phyloP scores from a whole-genome alignment of 2,888 invertebrate genomes.

The Lepidonotus clava region DNA sequence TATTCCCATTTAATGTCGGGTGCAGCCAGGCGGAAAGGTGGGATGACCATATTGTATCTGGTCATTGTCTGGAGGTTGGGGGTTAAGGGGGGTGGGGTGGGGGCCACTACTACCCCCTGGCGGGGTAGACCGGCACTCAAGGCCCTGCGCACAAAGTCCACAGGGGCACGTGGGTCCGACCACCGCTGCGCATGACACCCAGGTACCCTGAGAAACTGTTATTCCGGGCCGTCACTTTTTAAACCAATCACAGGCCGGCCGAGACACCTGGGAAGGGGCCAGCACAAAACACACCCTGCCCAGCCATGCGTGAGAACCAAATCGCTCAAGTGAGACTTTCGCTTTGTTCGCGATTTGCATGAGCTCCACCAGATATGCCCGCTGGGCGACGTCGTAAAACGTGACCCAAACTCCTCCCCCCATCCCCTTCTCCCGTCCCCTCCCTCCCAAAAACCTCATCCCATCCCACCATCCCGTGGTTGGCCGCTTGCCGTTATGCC shows the following conservation, averaged over 20 bases:
- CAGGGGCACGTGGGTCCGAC: constrained; percentile 19
- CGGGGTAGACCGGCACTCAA: constrained; percentile 10
- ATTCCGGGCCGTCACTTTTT: background rate
- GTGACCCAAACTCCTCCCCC: background rate
- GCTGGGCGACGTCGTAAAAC: constrained; percentile 17
- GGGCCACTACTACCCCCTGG: background rate
- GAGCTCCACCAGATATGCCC: constrained; percentile 38
- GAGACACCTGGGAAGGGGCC: constrained; percentile 11
- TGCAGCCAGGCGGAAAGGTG: background rate
- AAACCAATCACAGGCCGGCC: constrained; percentile 11
- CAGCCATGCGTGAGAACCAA: constrained; percentile 37
- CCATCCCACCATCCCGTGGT: background rate
- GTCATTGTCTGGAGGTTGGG: constrained; percentile 20
- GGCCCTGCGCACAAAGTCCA: background rate
- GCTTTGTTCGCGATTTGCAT: constrained; percentile 50
- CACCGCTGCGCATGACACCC: constrained; percentile 18
- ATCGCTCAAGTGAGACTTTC: constrained; percentile 41
- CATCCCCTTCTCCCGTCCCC: background rate
- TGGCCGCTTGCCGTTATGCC: background rate
- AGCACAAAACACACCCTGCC: background rate
- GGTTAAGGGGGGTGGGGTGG: background rate
- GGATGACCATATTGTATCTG: constrained; percentile 16
- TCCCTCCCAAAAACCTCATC: background rate
- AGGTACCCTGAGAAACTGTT: constrained; percentile 31
- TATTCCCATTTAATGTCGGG: background rate